These are phyloP conservation scores for Sapayoa aenigma DNA, from an alignment of 2,113 vertebrate genomes.

Conservation along the genomic window DNA sequence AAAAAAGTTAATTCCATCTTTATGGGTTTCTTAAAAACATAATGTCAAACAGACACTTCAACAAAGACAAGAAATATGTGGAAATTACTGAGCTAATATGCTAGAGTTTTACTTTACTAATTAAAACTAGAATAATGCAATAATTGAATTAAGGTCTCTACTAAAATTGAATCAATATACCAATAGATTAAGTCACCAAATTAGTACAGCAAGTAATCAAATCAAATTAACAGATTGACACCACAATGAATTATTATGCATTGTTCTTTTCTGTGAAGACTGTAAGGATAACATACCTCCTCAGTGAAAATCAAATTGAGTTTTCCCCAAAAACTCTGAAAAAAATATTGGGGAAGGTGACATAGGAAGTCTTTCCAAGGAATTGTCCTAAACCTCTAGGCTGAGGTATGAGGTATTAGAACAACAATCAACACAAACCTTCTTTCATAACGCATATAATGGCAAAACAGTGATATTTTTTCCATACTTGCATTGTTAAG, in stretches of 20 bases:
- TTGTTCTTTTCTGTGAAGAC: background rate
- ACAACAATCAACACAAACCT: background rate
- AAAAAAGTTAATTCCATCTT: rapidly evolving
- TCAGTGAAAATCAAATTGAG: background rate
- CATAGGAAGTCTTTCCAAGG: background rate
- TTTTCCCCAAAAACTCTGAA: background rate
- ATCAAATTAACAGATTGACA: background rate
- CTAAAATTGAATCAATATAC: conserved; percentile 6
- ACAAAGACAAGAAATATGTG: background rate
- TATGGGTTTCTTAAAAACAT: background rate
- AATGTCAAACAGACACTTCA: background rate
- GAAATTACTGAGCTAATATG: background rate
- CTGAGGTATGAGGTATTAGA: background rate
- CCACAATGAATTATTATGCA: background rate
- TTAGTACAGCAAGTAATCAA: background rate
- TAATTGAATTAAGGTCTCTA: conserved; percentile 15
- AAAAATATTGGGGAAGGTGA: background rate
- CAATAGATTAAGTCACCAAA: background rate
- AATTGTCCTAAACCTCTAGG: background rate
- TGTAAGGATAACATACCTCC: background rate
- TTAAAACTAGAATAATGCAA: background rate
- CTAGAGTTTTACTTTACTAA: background rate
- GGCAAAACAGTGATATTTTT: background rate
- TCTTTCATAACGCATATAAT: background rate
- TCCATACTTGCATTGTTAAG: background rate